Conservation (phyloP, 1,140 invertebrate genomes). For the Sitodiplosis mosellana region DNA sequence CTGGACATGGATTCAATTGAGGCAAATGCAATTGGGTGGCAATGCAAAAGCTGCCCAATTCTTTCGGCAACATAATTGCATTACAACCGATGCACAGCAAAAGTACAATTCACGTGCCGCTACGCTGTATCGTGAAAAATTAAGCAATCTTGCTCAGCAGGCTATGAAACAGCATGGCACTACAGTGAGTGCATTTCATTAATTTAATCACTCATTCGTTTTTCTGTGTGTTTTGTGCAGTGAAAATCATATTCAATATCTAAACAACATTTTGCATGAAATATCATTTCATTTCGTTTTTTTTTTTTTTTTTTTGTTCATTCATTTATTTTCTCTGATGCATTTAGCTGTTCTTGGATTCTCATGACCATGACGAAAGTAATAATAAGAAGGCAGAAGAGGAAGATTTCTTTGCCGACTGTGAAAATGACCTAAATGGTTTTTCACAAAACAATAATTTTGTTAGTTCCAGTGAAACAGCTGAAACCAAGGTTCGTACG, state of each 20-base stretch:
- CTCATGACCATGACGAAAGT: constrained; percentile 25
- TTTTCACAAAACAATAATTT: constrained; percentile 8
- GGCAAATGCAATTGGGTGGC: constrained; percentile 97
- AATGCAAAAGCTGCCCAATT: constrained; percentile 91
- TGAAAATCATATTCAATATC: too few species aligned
- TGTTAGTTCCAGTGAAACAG: too few species aligned
- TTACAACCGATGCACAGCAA: constrained; percentile 80
- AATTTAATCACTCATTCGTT: constrained; percentile 4
- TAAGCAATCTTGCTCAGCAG: constrained; percentile 56
- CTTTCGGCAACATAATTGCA: constrained; percentile 87
- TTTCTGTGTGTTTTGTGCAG: too few species aligned
- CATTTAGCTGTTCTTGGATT: constrained; percentile 40
- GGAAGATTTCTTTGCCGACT: constrained; percentile 68
- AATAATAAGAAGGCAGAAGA: constrained; percentile 35
- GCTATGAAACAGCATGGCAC: constrained; percentile 78
- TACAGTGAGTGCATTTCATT: constrained; percentile 42
- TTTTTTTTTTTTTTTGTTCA: too few species aligned
- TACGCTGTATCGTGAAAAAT: constrained; percentile 76
- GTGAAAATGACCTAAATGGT: constrained; percentile 28
- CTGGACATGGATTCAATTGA: constrained; percentile 93
- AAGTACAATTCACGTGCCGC: constrained; percentile 96
- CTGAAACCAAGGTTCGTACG: neutral
- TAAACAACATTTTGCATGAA: too few species aligned
- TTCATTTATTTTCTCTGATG: too few species aligned
- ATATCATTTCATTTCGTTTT: too few species aligned